phyloP scores from a whole-genome alignment of 2,797 vertebrate species.

The Ambastaia sidthimunki region DNA sequence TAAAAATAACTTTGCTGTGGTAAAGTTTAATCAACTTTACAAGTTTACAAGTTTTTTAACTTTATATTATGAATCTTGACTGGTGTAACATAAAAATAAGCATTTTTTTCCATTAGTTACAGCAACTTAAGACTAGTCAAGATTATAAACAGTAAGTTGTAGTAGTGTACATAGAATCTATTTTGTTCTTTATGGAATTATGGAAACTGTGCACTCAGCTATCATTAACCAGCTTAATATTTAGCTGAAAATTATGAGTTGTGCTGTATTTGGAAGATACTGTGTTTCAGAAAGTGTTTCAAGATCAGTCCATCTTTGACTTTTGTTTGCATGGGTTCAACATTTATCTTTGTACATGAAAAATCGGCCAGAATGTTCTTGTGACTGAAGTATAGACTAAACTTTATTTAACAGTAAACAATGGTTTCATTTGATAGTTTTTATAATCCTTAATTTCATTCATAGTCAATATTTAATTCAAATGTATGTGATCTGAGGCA shows the following conservation, averaged over 20 bases:
- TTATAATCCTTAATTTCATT: not conserved
- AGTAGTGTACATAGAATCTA: no score
- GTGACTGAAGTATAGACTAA: constrained; percentile 38
- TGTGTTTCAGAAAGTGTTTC: no score
- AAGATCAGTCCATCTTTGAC: constrained; percentile 57
- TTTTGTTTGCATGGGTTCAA: constrained; percentile 75
- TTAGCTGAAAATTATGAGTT: constrained; percentile 66
- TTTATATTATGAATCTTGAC: no score
- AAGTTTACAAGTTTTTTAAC: no score
- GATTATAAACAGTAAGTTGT: no score
- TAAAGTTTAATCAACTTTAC: no score
- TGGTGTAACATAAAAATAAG: no score
- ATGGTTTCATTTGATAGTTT: not conserved
- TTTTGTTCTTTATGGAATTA: constrained; percentile 41
- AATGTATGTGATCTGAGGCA: no score
- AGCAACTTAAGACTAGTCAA: no score
- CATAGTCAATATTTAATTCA: not conserved
- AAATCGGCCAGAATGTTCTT: constrained; percentile 36
- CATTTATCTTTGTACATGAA: constrained; percentile 59
- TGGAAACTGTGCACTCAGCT: constrained; percentile 11
- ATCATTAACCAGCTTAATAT: constrained; percentile 38
- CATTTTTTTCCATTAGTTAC: no score
- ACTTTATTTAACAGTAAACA: constrained; percentile 21
- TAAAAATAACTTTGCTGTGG: no score
- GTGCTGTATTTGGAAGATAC: constrained; percentile 56